A percentile compares a stretch with the other conserved stretches of the same genome.
Evolutionary conservation across 2,888 invertebrate genomes (phyloP).

Genomic region (Drosophila borborema): DNA sequence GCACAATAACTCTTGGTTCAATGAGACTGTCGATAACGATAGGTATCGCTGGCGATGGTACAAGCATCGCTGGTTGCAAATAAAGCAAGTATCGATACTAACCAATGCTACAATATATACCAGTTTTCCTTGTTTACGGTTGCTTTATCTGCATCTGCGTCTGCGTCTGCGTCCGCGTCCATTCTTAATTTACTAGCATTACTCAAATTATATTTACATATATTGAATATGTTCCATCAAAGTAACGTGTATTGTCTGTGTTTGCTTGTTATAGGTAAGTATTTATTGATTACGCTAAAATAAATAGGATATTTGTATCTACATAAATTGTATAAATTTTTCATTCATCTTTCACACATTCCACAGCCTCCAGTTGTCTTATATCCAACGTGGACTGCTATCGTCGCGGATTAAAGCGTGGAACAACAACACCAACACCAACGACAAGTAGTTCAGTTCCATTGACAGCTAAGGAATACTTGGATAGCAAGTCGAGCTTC

Average conservation of each 20-base stretch:
- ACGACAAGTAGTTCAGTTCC: conserved; percentile 65
- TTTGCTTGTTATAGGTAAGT: conserved; percentile 67
- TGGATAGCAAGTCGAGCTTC: conserved; percentile 84
- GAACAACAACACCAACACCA: conserved; percentile 47
- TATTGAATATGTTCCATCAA: conserved; percentile 58
- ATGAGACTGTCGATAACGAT: conserved; percentile 41
- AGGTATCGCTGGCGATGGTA: conserved; percentile 22
- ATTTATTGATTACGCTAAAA: neutral
- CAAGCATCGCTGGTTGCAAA: conserved; percentile 4
- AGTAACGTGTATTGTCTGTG: conserved; percentile 42
- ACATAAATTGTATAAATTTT: neutral
- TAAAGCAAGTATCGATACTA: conserved; percentile 31
- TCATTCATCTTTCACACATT: conserved; percentile 21
- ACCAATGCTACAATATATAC: conserved; percentile 11
- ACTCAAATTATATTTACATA: conserved; percentile 1
- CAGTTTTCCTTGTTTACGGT: conserved; percentile 33
- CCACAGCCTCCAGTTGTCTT: conserved; percentile 61
- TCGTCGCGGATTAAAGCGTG: conserved; percentile 49
- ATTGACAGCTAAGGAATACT: conserved; percentile 81
- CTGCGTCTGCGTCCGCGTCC: conserved; percentile 23
- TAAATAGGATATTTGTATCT: neutral
- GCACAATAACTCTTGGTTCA: conserved; percentile 47
- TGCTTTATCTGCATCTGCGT: conserved; percentile 37
- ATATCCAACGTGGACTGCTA: conserved; percentile 46
- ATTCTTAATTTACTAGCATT: conserved; percentile 18